Evolutionary conservation across 2,113 vertebrate species (phyloP).

Genomic region (Scomber japonicus): DNA sequence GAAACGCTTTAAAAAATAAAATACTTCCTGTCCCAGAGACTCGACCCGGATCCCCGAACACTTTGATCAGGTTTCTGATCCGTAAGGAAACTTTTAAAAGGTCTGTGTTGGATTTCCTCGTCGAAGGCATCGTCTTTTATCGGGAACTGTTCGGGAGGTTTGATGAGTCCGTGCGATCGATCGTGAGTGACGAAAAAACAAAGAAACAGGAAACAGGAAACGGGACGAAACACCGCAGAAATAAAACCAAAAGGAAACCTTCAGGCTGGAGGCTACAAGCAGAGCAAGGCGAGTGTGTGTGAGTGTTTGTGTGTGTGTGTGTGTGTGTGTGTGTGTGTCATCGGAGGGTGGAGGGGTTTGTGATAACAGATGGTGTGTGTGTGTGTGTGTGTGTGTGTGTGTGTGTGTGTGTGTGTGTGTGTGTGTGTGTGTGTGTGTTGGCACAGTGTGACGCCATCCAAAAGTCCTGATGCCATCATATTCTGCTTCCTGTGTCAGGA

Average conservation of each 20-base stretch:
- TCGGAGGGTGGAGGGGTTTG: neutral
- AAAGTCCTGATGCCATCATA: neutral
- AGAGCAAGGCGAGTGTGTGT: slow-evolving; percentile 41
- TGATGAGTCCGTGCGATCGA: slow-evolving; percentile 8
- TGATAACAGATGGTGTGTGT: slow-evolving; percentile 48
- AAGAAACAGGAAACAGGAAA: slow-evolving; percentile 18
- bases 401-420: slow-evolving; percentile 19
- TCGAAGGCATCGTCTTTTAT: too few relatives aligned
- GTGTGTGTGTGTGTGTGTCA: slow-evolving; percentile 5
- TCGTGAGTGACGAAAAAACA: neutral
- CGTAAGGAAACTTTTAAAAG: neutral
- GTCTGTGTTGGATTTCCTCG: neutral
- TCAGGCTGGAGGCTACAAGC: slow-evolving; percentile 57
- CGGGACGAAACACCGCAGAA: slow-evolving; percentile 31
- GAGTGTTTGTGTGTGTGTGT: slow-evolving; percentile 21
- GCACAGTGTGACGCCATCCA: slow-evolving; percentile 19
- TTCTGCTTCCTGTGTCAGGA: slow-evolving; percentile 36
- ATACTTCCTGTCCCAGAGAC: slow-evolving; percentile 53
- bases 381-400: slow-evolving; percentile 8
- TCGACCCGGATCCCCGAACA: slow-evolving; percentile 6
- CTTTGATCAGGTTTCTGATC: neutral
- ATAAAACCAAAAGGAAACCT: slow-evolving; percentile 39
- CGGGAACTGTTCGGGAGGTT: neutral
- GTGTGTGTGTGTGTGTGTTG: neutral
- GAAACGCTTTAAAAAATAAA: neutral